Conservation (phyloP, 2,888 invertebrate genomes). For the Gibbula magus region DNA sequence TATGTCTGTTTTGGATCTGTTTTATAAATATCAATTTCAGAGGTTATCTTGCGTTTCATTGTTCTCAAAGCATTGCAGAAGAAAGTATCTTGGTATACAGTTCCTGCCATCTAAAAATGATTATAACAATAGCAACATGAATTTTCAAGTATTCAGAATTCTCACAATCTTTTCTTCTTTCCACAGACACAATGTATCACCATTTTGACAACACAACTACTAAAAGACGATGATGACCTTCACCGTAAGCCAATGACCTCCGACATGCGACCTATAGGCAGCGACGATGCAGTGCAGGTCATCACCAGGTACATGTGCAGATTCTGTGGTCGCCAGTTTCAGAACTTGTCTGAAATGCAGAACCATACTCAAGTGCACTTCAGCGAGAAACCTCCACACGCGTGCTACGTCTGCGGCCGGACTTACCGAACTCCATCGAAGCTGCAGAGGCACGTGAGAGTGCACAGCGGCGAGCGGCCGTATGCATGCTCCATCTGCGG, state of each 20-base stretch:
- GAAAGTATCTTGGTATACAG: too few species aligned
- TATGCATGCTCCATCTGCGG: conserved; percentile 63
- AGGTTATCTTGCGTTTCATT: too few species aligned
- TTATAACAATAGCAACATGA: too few species aligned
- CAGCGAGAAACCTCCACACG: conserved; percentile 49
- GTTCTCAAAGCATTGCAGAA: too few species aligned
- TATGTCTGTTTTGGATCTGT: too few species aligned
- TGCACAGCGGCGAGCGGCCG: conserved; percentile 63
- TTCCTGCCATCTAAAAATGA: too few species aligned
- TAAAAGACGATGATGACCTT: neutral
- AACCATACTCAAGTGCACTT: conserved; percentile 49
- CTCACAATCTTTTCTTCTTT: too few species aligned
- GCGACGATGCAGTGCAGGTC: conserved; percentile 51
- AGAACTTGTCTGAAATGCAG: conserved; percentile 55
- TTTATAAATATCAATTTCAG: too few species aligned
- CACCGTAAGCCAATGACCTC: neutral
- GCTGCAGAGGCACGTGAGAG: conserved; percentile 63
- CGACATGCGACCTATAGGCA: neutral
- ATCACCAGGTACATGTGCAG: conserved; percentile 63
- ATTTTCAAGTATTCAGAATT: too few species aligned
- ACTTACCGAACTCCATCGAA: conserved; percentile 63
- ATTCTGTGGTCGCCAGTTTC: conserved; percentile 62
- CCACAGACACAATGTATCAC: too few species aligned
- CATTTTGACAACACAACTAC: too few species aligned
- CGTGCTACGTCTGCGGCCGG: conserved; percentile 62